Percentiles rank a stretch among this genome's conserved stretches.
phyloP scores from a whole-genome alignment of 2,888 invertebrate species.

The Drosophila affinis region DNA sequence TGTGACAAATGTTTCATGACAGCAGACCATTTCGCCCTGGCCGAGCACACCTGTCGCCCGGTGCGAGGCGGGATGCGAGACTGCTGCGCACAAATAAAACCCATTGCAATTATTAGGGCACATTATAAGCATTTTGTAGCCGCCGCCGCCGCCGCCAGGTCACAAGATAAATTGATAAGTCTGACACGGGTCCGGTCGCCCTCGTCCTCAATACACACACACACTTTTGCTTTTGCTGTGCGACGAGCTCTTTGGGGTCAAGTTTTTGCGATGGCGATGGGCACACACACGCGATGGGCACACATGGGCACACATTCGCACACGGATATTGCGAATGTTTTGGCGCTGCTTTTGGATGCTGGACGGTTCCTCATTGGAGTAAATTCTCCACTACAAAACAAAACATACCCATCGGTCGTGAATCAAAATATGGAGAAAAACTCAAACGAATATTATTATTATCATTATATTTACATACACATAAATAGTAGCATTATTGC shows the following conservation, averaged over 20 bases:
- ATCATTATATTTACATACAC: no score
- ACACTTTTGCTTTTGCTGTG: conserved; percentile 10
- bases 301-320: no score
- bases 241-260: conserved; percentile 42
- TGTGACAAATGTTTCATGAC: conserved; percentile 79
- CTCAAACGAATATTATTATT: no score
- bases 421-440: neutral
- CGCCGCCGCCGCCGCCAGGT: conserved; percentile 27
- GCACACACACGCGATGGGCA: no score
- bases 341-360: conserved; percentile 10
- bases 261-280: conserved; percentile 13
- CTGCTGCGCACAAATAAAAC: conserved; percentile 53
- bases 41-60: conserved; percentile 34
- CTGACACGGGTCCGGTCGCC: conserved; percentile 47
- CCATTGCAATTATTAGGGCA: conserved; percentile 72
- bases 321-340: conserved; percentile 15
- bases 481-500: neutral
- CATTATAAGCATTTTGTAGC: conserved; percentile 59
- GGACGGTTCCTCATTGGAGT: neutral
- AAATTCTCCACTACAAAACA: no score
- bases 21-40: conserved; percentile 62
- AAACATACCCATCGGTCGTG: no score
- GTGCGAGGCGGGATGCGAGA: conserved; percentile 30
- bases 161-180: conserved; percentile 61
- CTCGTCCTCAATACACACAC: neutral